Evolutionary conservation across 64 coral and sea anemone genomes (phyloP).

Genomic region (Hydrozoanthus tunicans): DNA sequence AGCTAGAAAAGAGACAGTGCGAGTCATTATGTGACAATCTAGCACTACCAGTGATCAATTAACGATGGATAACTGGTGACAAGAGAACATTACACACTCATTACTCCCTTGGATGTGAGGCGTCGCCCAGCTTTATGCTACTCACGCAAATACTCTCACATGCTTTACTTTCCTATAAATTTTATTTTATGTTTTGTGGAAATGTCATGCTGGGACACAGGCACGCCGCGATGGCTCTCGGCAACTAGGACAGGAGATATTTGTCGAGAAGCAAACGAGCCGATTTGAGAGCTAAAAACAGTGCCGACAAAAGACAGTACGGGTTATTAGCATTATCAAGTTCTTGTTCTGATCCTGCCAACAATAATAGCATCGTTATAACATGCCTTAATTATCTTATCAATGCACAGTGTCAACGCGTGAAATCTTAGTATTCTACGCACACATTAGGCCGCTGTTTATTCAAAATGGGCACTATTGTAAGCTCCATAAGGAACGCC

Average conservation of each 20-base stretch:
- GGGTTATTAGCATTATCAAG: neutral
- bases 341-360: neutral
- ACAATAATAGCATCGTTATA: constrained; percentile 12
- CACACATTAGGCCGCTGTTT: constrained; percentile 41
- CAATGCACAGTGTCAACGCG: constrained; percentile 11
- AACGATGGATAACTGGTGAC: neutral
- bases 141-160: neutral
- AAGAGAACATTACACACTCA: constrained; percentile 13
- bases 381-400: constrained; percentile 42
- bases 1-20: neutral
- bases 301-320: constrained; percentile 8
- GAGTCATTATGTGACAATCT: neutral
- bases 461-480: constrained; percentile 39
- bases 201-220: constrained; percentile 9
- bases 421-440: neutral
- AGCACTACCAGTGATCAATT: neutral
- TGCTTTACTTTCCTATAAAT: neutral
- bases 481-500: constrained; percentile 23
- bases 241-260: neutral
- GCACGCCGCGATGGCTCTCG: neutral
- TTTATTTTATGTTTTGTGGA: constrained; percentile 2
- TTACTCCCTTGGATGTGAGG: neutral
- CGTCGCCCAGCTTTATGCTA: neutral
- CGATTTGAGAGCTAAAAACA: constrained; percentile 1
- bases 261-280: neutral